Base-by-base conservation (phyloP, 2,888 invertebrate genomes). In the Dilophus febrilis region DNA sequence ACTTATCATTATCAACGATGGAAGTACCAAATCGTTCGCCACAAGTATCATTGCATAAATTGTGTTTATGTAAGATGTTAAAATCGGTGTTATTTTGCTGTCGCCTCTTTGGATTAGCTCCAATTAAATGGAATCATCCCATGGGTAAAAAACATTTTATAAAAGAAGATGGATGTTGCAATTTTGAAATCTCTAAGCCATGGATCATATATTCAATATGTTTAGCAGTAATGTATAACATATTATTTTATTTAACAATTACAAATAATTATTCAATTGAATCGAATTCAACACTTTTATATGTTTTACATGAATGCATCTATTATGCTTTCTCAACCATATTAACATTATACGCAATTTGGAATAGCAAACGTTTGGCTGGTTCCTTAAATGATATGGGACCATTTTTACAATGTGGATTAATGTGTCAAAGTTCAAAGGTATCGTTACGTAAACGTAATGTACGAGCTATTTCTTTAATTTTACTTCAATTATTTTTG, bases 381-480 rank as follows among this genome's bases (percentile, higher is more conserved):
- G 5, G 13, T 2, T 18, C 33, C 26, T 33, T 41, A 37, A 41
- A 41, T 27, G 26, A 26, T 16, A 37, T 34, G 2, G 11, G 11
- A 18, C 27, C 16, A 14, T 29, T 41, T 27, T 29, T 41, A 12
- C 41, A 18, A 13, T 28, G 29, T n/a, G 41, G 41, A 12, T 22
- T 41, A 3, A 34, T 41, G 33, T 41, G 41, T 22, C 37, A 41
- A 12, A 37, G 35, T 26, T 37, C 41, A 13, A 41, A 37, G 28
- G 6, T 11, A 27, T 26, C 35, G 8, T 28, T 40, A 18, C 16
- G 12, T 5, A 12, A 26, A 4, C 10, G 30, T 8, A 28, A 27
- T 5, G 11, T 28, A 6, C n/a, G 3, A 26, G 40, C 35, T 22
- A 19, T 40, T 6, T 17, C 17, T 12, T n/a, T 40, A n/a, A 31